phyloP scores from a whole-genome alignment of 2,888 invertebrate species.

The Drosophila bunnanda region DNA sequence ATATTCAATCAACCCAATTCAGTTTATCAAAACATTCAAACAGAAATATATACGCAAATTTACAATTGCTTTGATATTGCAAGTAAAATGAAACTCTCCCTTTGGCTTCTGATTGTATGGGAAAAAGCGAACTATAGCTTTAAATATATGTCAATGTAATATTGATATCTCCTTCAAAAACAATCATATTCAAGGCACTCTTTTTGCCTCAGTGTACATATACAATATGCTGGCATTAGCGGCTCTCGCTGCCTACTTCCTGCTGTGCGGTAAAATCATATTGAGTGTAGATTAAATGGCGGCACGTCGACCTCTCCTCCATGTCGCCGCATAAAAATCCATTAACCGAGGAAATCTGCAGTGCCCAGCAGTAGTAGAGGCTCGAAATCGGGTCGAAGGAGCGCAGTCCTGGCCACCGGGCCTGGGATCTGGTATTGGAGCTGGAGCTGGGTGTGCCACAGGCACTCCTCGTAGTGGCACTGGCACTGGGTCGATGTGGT shows the following conservation, averaged over 20 bases:
- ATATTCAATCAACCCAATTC: too few species aligned
- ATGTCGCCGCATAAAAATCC: conserved; percentile 69
- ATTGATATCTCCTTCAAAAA: too few species aligned
- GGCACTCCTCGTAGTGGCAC: conserved; percentile 9
- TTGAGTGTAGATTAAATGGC: conserved; percentile 77
- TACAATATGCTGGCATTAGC: conserved; percentile 49
- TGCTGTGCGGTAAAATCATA: conserved; percentile 75
- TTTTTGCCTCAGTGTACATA: conserved; percentile 12
- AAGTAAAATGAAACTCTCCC: too few species aligned
- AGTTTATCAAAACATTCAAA: too few species aligned
- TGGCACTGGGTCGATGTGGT: conserved; percentile 41
- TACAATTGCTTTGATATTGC: too few species aligned
- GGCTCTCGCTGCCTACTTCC: conserved; percentile 43
- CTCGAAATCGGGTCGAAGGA: conserved; percentile 6
- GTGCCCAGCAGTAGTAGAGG: conserved; percentile 6
- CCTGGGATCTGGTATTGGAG: too few species aligned
- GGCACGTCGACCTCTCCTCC: conserved; percentile 62
- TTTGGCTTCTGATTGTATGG: too few species aligned
- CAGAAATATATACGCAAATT: too few species aligned
- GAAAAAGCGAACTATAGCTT: too few species aligned
- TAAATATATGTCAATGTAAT: too few species aligned
- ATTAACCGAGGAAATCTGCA: conserved; percentile 70
- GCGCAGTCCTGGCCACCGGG: background rate
- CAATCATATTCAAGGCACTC: too few species aligned
- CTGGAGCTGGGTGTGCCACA: conserved; percentile 1